Evolutionary conservation across 2,797 vertebrate genomes (phyloP).

Genomic region (Alectoris magna): DNA sequence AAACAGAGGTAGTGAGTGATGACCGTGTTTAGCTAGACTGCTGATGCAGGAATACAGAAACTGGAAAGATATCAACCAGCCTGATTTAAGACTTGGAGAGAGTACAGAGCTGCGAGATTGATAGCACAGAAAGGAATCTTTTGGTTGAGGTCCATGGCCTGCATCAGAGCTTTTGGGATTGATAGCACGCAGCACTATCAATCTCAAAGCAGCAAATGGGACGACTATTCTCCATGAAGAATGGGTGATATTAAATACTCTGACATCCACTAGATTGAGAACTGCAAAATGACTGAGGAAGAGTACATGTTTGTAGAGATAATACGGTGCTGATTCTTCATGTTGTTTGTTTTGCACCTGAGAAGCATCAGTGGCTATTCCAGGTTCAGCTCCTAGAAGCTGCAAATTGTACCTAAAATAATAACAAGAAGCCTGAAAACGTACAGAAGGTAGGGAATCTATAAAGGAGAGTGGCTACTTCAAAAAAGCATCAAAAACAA

Average conservation of each 20-base stretch:
- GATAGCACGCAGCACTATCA: constrained; percentile 79
- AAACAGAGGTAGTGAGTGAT: constrained; percentile 77
- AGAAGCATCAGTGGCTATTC: background rate
- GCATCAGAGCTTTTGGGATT: constrained; percentile 83
- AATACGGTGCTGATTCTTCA: constrained; percentile 76
- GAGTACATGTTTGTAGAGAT: constrained; percentile 79
- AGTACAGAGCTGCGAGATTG: constrained; percentile 78
- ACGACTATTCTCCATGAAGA: constrained; percentile 80
- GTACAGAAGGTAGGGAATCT: background rate
- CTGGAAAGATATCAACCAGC: constrained; percentile 78
- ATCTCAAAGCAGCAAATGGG: constrained; percentile 82
- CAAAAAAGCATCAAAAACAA: background rate
- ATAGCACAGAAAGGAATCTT: constrained; percentile 81
- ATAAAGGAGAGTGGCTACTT: background rate
- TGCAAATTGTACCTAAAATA: constrained; percentile 27
- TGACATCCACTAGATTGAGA: constrained; percentile 85
- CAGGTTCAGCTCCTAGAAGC: constrained; percentile 31
- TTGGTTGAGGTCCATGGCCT: constrained; percentile 81
- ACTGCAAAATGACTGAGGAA: constrained; percentile 79
- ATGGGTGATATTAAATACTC: constrained; percentile 83
- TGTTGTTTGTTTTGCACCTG: constrained; percentile 65
- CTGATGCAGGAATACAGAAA: constrained; percentile 81
- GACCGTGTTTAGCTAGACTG: constrained; percentile 78
- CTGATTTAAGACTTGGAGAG: constrained; percentile 80
- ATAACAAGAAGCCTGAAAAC: background rate